Conservation (phyloP, 2,113 vertebrate genomes). For the Heterochromis multidens region DNA sequence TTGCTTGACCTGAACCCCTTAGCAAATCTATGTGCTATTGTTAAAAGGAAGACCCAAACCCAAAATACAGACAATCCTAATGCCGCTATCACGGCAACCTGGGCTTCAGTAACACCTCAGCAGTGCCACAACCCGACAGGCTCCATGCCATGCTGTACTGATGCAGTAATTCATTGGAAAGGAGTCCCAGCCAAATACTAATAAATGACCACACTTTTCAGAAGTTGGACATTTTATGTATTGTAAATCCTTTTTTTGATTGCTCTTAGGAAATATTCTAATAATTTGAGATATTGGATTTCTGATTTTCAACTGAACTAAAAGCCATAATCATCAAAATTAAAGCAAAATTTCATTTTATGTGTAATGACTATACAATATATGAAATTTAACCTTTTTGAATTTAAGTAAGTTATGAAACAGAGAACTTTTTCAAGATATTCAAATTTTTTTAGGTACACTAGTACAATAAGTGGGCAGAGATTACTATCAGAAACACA, state of each 20-base stretch:
- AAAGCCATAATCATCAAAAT: not conserved
- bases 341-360: not conserved
- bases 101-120: not conserved
- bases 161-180: not conserved
- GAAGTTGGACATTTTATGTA: not conserved
- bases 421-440: fast-evolving
- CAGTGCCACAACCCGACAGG: not conserved
- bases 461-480: too few species aligned
- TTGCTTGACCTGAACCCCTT: too few species aligned
- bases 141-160: not conserved
- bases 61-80: not conserved
- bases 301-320: not conserved
- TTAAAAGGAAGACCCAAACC: fast-evolving
- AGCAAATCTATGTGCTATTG: not conserved
- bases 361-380: fast-evolving
- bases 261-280: not conserved
- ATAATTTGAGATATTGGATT: not conserved
- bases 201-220: not conserved
- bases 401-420: not conserved
- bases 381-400: fast-evolving
- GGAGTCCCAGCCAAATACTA: not conserved
- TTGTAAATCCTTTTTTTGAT: not conserved
- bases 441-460: too few species aligned
- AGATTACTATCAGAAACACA: too few species aligned
- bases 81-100: not conserved